Evolutionary conservation across 37 sponge, comb jelly and placozoan genomes (phyloP), one percentile per base, ranked within the genome.

Genomic region (Mnemiopsis leidyi): DNA sequence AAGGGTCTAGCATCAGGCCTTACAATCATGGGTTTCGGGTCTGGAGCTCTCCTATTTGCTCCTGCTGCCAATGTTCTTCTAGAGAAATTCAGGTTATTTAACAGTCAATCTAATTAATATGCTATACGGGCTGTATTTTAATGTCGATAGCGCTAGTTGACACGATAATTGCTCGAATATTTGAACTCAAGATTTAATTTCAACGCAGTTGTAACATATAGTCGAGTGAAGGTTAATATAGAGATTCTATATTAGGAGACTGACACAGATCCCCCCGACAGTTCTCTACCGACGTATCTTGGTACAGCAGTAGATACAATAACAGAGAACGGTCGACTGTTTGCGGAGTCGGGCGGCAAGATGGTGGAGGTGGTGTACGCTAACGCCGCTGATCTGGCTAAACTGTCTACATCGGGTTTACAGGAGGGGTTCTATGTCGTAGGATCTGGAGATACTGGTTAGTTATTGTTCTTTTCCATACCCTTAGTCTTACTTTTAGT

Each of bases 361-460:
- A 85, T 85, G 90, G 90, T 85, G 61, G 90, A 85, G 61, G 90
- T 85, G 23, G 90, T 85, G 48, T 85, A 85, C 30, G 90, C 90
- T 26, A 85, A 85, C 23, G 90, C 90, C 2, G 90, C 90, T 39
- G 90, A 85, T 39, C 90, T 85, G 0, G 90, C 90, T 25, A 85
- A 85, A 25, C 90, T 85, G 26, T 85, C 90, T 36, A n/a, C n/a
- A 7, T n/a, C n/a, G 5, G 90, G 90, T n/a, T 61, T 85, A 2
- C 61, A 85, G 90, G 90, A 85, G 61, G 90, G 90, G 25, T 85
- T 85, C 90, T 85, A 85, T 39, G 90, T 85, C 23, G 90, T 85
- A 7, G 90, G 90, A 33, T 85, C 90, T 0, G 90, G 90, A 23
- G 29, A 85, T 61, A 85, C 90, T 0, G 90, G 90, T 85, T 34